Evolutionary conservation across 2,113 vertebrate genomes (phyloP).

Genomic region (Tupaia chinensis): DNA sequence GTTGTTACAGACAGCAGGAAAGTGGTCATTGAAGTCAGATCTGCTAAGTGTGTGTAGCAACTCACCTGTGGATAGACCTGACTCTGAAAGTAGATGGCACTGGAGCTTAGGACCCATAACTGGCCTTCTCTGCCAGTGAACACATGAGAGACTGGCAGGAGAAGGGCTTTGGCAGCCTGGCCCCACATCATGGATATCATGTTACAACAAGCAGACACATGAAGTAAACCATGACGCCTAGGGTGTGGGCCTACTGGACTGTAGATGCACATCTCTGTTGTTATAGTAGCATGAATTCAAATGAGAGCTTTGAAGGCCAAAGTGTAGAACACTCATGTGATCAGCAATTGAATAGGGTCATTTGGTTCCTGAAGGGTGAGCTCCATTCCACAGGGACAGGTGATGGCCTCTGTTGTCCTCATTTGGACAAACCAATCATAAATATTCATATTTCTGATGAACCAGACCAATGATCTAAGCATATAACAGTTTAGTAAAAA

Average conservation of each 20-base stretch:
- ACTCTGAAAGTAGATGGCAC: background rate
- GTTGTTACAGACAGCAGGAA: background rate
- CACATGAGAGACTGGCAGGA: background rate
- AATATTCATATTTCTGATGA: conserved; percentile 89
- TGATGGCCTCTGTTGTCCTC: background rate
- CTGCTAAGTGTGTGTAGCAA: too few species aligned
- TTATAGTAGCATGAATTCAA: background rate
- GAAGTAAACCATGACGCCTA: background rate
- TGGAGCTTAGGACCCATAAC: too few species aligned
- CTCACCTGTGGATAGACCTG: background rate
- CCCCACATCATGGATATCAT: too few species aligned
- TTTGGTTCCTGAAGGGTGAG: background rate
- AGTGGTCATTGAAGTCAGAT: background rate
- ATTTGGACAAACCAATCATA: conserved; percentile 75
- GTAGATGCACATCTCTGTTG: background rate
- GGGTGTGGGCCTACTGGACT: background rate
- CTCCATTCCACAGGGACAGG: background rate
- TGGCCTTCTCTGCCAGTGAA: background rate
- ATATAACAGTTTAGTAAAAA: conserved; percentile 90
- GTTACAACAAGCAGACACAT: background rate
- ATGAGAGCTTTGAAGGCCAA: background rate
- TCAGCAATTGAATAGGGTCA: background rate
- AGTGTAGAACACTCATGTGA: background rate
- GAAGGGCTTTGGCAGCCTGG: background rate
- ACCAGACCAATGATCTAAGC: conserved; percentile 89